Base-by-base conservation (phyloP, 2,113 vertebrate species). In the Actenoides hombroni region DNA sequence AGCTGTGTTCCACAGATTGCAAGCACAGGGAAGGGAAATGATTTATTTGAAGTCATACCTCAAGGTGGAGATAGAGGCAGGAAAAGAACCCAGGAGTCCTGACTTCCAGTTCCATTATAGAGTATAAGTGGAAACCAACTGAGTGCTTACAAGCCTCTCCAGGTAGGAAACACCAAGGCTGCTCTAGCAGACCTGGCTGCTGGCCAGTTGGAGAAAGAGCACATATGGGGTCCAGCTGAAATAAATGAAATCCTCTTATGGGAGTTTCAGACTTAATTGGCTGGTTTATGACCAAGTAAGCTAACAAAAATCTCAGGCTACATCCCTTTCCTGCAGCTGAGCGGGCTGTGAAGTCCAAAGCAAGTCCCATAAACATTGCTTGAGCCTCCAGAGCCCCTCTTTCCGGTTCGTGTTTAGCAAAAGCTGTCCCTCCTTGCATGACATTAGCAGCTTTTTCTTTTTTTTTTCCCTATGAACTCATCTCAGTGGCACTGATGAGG, bases 161-260 rank as follows among this genome's bases (percentile, higher is more conserved):
- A 83, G 84, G 61, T 69, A 80, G 68, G 68, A 57, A 88, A 82
- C 2, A 20, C 78, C 87, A 53, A 77, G 59, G 59, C 65, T 83
- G 83, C 94, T 92, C 54, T 57, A 60, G 85, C 59, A 90, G 90
- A 46, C 39, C 81, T 94, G 92, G 93, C 91, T 94, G 79, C 53
- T 79, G 67, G 88, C 91, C 93, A 94, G 71, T 46, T 42, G 44
- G 21, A 65, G 69, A 42, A 56, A 29, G 39, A 86, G 46, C 49
- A 21, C 84, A 48, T 46, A 71, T 40, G 44, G 78, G 81, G 49
- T 54, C 35, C 81, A 54, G 70, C 75, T 90, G 78, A 91, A 92
- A 73, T 35, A 76, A 83, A 85, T 80, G 3, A 83, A 95, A 90
- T 74, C 59, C 63, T 83, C 81, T 86, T 46, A 21, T n/a, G 85